Evolutionary conservation across 2,888 invertebrate species (phyloP), one percentile per base, ranked within the genome.

Genomic region (Tetanocera ferruginea): DNA sequence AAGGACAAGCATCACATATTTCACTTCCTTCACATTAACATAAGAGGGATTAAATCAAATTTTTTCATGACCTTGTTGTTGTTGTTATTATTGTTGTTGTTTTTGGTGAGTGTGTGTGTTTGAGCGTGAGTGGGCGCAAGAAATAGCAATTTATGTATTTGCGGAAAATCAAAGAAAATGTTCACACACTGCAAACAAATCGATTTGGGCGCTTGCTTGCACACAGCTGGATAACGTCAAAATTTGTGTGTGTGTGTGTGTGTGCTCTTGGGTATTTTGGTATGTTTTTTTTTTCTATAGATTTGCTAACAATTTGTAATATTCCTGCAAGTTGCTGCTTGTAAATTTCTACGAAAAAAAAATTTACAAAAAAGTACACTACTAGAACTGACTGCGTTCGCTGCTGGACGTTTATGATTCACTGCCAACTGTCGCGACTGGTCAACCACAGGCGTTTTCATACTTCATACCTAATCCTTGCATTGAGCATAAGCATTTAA

Each of bases 131-230:
- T 37, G 43, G 19, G 66, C 31, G 37, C 9, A 17, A 69, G 28
- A 25, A 11, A 49, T 23, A 37, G 34, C 4, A 9, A 66, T n/a
- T 31, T 49, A 69, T 69, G n/a, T 34, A 28, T 49, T 28, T 49
- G 49, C 51, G 51, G 34, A 25, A 64, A 64, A 64, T 64, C 64
- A 64, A 64, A 64, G 34, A 17, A 31, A 64, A n/a, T 62, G 11
- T 31, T 64, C 34, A 31, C 64, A 14, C 64, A 31, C 64, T 25
- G 4, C 9, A n/a, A 64, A 9, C 28, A 64, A 9, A n/a, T 28
- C 62, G 28, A 31, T 11, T 23, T 60, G 57, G 25, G 57, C 14
- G 57, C 57, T 23, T 60, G 11, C 57, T 9, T 19, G 57, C 43
- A 14, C 43, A 43, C 43, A 43, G 43, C 11, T 43, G 11, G 43